Conservation (phyloP, 2,113 vertebrate species). For the Corythoichthys haematopterus region DNA sequence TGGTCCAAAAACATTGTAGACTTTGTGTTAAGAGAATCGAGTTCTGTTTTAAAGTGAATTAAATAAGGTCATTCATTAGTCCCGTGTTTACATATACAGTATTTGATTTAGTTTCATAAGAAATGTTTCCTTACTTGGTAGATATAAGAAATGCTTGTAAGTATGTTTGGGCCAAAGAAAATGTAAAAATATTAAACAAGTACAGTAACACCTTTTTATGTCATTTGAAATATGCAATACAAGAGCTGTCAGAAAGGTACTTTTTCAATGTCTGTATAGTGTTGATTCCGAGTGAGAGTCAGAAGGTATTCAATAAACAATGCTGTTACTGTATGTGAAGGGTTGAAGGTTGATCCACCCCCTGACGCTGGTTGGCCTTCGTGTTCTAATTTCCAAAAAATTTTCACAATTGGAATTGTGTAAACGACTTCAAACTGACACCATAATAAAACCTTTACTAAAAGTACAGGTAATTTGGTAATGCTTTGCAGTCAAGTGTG, state of each 20-base stretch:
- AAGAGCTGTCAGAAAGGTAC: neutral
- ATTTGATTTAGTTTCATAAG: neutral
- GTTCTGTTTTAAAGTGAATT: too few relatives aligned
- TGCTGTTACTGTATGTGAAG: neutral
- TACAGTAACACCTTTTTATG: neutral
- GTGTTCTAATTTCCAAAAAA: neutral
- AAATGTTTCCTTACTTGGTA: neutral
- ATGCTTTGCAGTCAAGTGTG: neutral
- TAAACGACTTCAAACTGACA: neutral
- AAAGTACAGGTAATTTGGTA: neutral
- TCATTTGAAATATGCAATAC: neutral
- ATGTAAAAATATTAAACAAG: neutral
- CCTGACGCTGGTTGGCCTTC: neutral
- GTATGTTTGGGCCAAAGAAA: neutral
- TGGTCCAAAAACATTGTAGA: too few relatives aligned
- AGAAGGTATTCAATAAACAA: neutral
- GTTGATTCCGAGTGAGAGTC: neutral
- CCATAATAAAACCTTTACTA: neutral
- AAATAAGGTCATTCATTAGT: neutral
- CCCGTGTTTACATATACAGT: neutral
- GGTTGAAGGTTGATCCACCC: neutral
- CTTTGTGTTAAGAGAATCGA: too few relatives aligned
- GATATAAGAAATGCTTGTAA: neutral
- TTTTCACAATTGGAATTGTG: neutral
- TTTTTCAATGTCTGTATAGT: neutral